Conservation (phyloP, 2,113 vertebrate genomes). For the Ageneiosus marmoratus region DNA sequence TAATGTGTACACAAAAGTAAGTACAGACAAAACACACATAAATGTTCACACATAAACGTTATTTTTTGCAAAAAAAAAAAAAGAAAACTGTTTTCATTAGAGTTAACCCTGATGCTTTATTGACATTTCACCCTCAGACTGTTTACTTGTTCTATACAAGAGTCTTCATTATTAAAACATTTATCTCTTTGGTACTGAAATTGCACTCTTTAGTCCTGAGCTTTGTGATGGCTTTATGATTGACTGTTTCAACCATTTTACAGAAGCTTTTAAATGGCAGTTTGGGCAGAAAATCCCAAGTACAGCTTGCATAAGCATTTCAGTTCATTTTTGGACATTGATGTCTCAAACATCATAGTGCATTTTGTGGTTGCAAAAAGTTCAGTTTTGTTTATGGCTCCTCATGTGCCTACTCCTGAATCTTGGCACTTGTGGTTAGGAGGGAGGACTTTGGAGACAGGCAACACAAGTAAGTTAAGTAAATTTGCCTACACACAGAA, state of each 20-base stretch:
- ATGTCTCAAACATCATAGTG: neutral
- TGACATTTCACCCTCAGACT: neutral
- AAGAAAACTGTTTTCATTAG: neutral
- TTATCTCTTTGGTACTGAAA: neutral
- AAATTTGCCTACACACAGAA: neutral
- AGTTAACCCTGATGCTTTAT: neutral
- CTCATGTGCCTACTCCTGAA: neutral
- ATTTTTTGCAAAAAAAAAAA: neutral
- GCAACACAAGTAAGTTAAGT: neutral
- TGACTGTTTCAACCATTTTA: neutral
- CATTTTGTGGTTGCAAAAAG: neutral
- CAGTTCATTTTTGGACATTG: neutral
- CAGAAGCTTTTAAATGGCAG: neutral
- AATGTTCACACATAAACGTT: no score
- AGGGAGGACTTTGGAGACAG: neutral
- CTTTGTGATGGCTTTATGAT: neutral
- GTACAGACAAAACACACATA: no score
- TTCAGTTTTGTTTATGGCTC: neutral
- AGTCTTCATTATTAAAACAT: slow-evolving; percentile 8
- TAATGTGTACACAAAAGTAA: no score
- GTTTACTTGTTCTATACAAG: neutral
- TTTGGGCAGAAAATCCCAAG: neutral
- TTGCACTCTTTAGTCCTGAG: neutral
- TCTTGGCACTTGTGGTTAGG: neutral
- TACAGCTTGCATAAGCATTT: neutral